Evolutionary conservation across 2,113 vertebrate genomes (phyloP).

Genomic region (Gyps fulvus): DNA sequence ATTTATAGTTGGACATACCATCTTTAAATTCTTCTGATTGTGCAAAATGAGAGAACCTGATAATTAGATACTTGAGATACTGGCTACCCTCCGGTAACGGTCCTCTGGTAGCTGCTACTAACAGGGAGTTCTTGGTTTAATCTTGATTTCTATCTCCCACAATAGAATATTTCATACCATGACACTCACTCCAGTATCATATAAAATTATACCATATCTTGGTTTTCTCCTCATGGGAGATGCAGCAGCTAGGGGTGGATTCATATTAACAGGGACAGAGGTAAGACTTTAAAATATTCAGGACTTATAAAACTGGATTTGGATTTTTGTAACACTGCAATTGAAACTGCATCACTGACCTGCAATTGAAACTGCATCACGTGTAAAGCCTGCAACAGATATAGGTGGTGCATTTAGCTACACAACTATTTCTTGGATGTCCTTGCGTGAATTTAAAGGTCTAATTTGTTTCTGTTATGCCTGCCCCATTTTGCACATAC

Average conservation of each 20-base stretch:
- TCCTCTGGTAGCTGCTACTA: not conserved
- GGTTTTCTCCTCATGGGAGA: rapidly evolving
- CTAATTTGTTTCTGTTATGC: not conserved
- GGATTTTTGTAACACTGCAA: not conserved
- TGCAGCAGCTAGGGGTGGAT: not conserved
- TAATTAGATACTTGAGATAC: not conserved
- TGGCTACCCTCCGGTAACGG: not conserved
- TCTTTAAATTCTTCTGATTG: not conserved
- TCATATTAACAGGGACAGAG: not conserved
- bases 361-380: not conserved
- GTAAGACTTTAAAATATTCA: not conserved
- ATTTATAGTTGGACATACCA: not conserved
- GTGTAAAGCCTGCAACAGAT: not conserved
- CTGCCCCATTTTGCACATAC: not conserved
- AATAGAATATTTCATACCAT: not conserved
- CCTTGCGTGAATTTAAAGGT: not conserved
- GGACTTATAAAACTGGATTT: not conserved
- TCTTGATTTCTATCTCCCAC: not conserved
- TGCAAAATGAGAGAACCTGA: not conserved
- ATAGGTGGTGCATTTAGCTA: not conserved
- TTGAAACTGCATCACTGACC: not conserved
- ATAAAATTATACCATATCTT: not conserved
- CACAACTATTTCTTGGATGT: not conserved
- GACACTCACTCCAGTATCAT: rapidly evolving
- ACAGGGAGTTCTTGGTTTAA: not conserved